Conservation (phyloP, 2,113 vertebrate species). For the Poecilia latipinna region DNA sequence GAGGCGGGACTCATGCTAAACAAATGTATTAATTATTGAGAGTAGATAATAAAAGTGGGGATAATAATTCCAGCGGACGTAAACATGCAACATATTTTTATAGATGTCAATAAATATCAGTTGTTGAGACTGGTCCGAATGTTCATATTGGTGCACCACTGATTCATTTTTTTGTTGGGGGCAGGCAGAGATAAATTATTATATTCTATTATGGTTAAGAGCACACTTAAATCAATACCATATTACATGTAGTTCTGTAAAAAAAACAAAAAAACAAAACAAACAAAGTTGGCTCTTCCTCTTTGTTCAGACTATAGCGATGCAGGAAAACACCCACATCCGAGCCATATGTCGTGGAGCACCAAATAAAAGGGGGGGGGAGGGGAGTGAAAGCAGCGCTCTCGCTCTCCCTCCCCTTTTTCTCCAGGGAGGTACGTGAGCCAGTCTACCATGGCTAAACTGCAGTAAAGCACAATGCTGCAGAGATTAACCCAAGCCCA, state of each 20-base stretch:
- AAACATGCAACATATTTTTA: no score
- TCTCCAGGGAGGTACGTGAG: constrained; percentile 63
- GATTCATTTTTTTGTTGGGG: no score
- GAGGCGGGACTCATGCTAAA: no score
- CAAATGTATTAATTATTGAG: no score
- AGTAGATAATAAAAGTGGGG: no score
- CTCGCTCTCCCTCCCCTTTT: constrained; percentile 29
- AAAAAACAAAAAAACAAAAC: no score
- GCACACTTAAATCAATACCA: not conserved
- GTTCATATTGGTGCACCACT: no score
- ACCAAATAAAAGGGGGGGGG: constrained; percentile 8
- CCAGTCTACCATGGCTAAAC: constrained; percentile 75
- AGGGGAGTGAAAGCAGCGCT: constrained; percentile 29
- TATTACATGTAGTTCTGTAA: not conserved
- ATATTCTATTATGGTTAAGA: not conserved
- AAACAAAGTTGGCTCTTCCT: not conserved
- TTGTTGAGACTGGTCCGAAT: no score
- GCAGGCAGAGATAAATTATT: no score
- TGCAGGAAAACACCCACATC: constrained; percentile 29
- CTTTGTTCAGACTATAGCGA: not conserved
- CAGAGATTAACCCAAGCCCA: constrained; percentile 70
- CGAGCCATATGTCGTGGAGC: constrained; percentile 17
- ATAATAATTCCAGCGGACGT: no score
- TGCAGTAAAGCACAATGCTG: constrained; percentile 74
- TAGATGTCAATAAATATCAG: no score